These are phyloP conservation scores for Eumaeus atala DNA, from an alignment of 1,140 invertebrate genomes.

Conservation along the genomic window DNA sequence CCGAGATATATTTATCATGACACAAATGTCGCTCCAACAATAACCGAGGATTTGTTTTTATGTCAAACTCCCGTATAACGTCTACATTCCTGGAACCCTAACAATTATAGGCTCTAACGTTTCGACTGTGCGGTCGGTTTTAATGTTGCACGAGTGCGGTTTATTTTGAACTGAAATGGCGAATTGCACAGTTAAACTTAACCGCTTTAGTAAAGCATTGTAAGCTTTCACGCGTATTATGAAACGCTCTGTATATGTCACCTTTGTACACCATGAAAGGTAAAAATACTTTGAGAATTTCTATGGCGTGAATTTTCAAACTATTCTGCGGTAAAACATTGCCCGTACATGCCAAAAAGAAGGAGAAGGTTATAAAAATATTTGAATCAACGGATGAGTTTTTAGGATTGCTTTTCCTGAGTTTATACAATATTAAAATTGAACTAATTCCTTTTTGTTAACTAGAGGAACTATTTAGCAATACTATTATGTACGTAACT, in stretches of 20 bases:
- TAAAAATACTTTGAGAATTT: too few species aligned
- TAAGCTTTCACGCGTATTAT: not conserved
- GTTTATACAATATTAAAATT: too few species aligned
- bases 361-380: not conserved
- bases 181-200: slow-evolving; percentile 1
- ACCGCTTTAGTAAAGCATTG: not conserved
- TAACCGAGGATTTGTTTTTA: slow-evolving; percentile 1
- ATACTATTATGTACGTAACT: too few species aligned
- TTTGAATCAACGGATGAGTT: too few species aligned
- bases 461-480: too few species aligned
- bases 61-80: slow-evolving; percentile 1
- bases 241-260: not conserved
- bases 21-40: not conserved
- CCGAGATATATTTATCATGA: not conserved
- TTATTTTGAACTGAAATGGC: slow-evolving; percentile 1
- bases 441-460: too few species aligned
- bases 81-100: not conserved
- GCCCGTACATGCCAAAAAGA: not conserved
- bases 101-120: not conserved
- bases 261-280: not conserved
- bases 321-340: too few species aligned
- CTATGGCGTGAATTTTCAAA: too few species aligned
- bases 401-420: too few species aligned
- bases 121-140: not conserved
- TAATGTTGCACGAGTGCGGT: not conserved